These are phyloP conservation scores for Osmerus eperlanus DNA, from an alignment of 2,113 vertebrate genomes.

Conservation along the genomic window DNA sequence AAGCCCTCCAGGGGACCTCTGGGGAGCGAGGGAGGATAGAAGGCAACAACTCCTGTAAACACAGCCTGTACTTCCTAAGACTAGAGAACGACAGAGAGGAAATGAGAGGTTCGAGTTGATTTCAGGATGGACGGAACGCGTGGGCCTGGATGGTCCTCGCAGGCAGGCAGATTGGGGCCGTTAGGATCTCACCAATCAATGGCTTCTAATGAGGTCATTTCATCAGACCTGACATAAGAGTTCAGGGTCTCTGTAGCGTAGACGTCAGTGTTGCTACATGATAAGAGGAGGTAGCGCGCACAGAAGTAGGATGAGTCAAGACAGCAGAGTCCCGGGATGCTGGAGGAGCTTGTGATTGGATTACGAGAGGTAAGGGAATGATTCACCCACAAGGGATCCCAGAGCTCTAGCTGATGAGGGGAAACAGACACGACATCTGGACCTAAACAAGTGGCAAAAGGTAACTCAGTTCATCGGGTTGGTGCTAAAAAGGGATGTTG, in stretches of 20 bases:
- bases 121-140: conserved; percentile 22
- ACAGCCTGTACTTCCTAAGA: conserved; percentile 22
- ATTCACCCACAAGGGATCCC: conserved; percentile 35
- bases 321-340: conserved; percentile 1
- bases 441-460: conserved; percentile 40
- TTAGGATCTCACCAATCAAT: conserved; percentile 35
- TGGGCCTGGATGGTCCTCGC: conserved; percentile 19
- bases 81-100: conserved; percentile 26
- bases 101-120: conserved; percentile 1
- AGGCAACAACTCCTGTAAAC: background rate
- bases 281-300: conserved; percentile 1
- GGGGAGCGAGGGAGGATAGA: background rate
- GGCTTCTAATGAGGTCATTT: too few species aligned
- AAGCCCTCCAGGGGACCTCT: background rate
- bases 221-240: too few species aligned
- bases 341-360: conserved; percentile 10
- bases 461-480: conserved; percentile 25
- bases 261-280: background rate
- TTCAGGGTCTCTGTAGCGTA: background rate
- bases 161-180: conserved; percentile 13
- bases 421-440: conserved; percentile 25
- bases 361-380: conserved; percentile 16
- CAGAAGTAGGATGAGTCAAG: conserved; percentile 8
- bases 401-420: conserved; percentile 2
- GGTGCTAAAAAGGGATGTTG: conserved; percentile 23